These are phyloP conservation scores for Leptinotarsa peninsularis DNA, from an alignment of 2,888 invertebrate genomes.

Conservation along the genomic window DNA sequence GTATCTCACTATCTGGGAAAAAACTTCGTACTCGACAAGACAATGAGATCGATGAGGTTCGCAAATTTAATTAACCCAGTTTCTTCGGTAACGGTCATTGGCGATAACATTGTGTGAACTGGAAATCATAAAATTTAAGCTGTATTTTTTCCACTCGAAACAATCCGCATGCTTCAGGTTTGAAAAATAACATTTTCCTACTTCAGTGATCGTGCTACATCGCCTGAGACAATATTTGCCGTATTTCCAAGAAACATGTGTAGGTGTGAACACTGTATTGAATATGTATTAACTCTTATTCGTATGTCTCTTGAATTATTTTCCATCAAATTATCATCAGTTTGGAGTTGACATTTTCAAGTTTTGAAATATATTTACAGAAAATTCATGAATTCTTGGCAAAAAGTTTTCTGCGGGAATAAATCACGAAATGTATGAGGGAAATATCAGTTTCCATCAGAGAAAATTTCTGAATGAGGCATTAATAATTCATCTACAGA, in stretches of 20 bases:
- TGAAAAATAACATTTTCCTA: not conserved
- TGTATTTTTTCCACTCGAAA: not conserved
- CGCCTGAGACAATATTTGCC: too few relatives aligned
- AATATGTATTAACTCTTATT: too few relatives aligned
- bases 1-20: constrained; percentile 14
- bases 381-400: not conserved
- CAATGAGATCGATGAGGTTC: constrained; percentile 11
- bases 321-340: too few relatives aligned
- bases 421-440: too few relatives aligned
- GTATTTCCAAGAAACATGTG: too few relatives aligned
- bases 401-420: too few relatives aligned
- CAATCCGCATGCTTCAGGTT: not conserved
- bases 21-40: constrained; percentile 9
- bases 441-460: not conserved
- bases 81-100: constrained; percentile 1
- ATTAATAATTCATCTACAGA: not conserved
- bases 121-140: not conserved
- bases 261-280: too few relatives aligned
- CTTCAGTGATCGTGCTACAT: not conserved
- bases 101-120: constrained; percentile 15
- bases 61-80: constrained; percentile 17
- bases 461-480: not conserved
- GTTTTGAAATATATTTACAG: too few relatives aligned
- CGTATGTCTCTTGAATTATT: too few relatives aligned
- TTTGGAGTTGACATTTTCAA: too few relatives aligned